phyloP scores from a whole-genome alignment of 2,113 vertebrate species.

The Ammodramus savannarum region DNA sequence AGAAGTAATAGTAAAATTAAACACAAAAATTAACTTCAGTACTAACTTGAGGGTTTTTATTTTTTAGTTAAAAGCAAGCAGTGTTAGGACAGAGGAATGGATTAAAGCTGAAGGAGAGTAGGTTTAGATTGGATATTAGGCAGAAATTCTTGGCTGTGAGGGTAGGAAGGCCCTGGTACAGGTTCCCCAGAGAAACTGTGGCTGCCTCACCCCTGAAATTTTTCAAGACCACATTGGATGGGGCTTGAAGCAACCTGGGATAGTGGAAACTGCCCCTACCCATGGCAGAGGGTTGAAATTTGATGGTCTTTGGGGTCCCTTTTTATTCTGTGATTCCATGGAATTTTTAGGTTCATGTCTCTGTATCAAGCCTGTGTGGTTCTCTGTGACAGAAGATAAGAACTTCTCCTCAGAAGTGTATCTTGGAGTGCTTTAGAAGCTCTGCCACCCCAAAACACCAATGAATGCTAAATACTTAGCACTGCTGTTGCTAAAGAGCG shows the following conservation, averaged over 20 bases:
- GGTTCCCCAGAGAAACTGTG: neutral
- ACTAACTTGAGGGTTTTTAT: neutral
- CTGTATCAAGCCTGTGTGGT: neutral
- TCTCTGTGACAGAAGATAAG: neutral
- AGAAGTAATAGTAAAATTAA: neutral
- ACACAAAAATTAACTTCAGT: neutral
- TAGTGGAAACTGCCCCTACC: neutral
- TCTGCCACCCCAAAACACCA: neutral
- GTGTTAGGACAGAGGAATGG: neutral
- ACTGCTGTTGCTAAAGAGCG: neutral
- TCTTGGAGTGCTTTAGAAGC: neutral
- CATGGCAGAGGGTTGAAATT: neutral
- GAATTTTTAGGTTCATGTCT: neutral
- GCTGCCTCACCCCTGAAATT: neutral
- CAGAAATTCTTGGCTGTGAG: neutral
- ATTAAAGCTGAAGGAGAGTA: neutral
- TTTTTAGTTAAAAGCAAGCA: neutral
- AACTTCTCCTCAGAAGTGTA: neutral
- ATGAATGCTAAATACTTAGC: neutral
- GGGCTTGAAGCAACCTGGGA: neutral
- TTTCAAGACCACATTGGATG: neutral
- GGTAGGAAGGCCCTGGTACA: neutral
- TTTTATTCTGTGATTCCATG: neutral
- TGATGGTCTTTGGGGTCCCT: fast-evolving
- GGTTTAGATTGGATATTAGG: neutral